Base-by-base conservation (phyloP, 2,797 vertebrate species). In the Haliaeetus vocifer region DNA sequence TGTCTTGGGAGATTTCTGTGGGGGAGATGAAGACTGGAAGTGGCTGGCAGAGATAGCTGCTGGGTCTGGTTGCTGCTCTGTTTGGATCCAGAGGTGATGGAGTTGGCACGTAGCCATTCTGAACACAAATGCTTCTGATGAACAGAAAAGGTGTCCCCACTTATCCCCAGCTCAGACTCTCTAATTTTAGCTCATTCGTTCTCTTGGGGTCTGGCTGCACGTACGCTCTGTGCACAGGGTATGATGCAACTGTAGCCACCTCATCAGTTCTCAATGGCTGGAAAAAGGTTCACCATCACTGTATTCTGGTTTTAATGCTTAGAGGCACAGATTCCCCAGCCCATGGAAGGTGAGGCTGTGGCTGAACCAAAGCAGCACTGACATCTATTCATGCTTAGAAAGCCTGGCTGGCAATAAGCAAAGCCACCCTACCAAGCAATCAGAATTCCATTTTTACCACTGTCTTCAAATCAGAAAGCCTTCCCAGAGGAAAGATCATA, bases 161-260 rank as follows among this genome's bases (percentile, higher is more conserved):
- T 90, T 66, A 62, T 62, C 61, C 11, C 23, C 47, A 85, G 92
- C 77, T 92, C 88, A 72, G 66, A 55, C 65, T 93, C 83, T 86
- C 86, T 86, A 94, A 96, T 90, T 83, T 89, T 95, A 97, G 93
- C 92, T 97, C 79, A 25, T 91, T 96, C 71, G 40, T 75, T 94
- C 88, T 59, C 94, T 83, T 15, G 25, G 74, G 73, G 33, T 77
- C 55, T 93, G 88, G 56, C 81, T 96, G 93, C 80, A 92, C 3
- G 3, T 88, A 92, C 80, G 31, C 26, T 65, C 92, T 86, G 29
- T 71, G 66, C 45, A 35, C 59, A 38, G 52, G 72, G 59, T 62
- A 80, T 98, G 97, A 97, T 95, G 97, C 96, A 97, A 96, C 79
- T 72, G 47, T 3, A 89, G 95, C 96, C 92, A 92, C 96, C 96